A percentile compares a stretch with the other conserved stretches of the same genome.
phyloP scores from a whole-genome alignment of 2,888 invertebrate species.

The Philhelius pedissequus region DNA sequence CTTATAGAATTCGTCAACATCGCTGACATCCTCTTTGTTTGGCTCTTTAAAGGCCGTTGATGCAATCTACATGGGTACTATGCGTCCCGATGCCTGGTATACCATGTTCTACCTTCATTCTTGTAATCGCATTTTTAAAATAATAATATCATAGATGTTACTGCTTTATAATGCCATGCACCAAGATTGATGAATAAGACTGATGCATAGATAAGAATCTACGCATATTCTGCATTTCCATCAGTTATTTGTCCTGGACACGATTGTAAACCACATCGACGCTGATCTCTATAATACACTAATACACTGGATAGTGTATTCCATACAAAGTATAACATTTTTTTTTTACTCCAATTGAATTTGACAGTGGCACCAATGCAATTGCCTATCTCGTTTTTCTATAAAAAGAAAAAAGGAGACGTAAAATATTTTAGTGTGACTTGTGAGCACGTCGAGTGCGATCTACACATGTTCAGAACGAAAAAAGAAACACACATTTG shows the following conservation, averaged over 20 bases:
- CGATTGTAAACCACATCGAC: slow-evolving; percentile 78
- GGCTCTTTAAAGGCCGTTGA: slow-evolving; percentile 90
- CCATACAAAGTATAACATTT: no score
- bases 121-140: slow-evolving; percentile 77
- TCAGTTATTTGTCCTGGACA: slow-evolving; percentile 88
- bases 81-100: slow-evolving; percentile 93
- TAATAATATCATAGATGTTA: background rate
- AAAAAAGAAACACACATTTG: no score
- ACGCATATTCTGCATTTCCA: slow-evolving; percentile 92
- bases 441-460: no score
- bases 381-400: no score
- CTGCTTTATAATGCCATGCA: slow-evolving; percentile 95
- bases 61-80: slow-evolving; percentile 97
- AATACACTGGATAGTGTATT: no score
- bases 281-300: no score
- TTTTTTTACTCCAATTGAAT: no score
- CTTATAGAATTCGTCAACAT: slow-evolving; percentile 86
- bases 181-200: slow-evolving; percentile 95
- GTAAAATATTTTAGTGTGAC: no score
- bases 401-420: no score
- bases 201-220: slow-evolving; percentile 96
- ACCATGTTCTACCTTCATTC: slow-evolving; percentile 97
- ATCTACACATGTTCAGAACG: no score
- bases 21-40: slow-evolving; percentile 83
- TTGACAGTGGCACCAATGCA: no score